Base-by-base conservation (phyloP, 2,888 invertebrate genomes). In the Azorinus chamasolen region DNA sequence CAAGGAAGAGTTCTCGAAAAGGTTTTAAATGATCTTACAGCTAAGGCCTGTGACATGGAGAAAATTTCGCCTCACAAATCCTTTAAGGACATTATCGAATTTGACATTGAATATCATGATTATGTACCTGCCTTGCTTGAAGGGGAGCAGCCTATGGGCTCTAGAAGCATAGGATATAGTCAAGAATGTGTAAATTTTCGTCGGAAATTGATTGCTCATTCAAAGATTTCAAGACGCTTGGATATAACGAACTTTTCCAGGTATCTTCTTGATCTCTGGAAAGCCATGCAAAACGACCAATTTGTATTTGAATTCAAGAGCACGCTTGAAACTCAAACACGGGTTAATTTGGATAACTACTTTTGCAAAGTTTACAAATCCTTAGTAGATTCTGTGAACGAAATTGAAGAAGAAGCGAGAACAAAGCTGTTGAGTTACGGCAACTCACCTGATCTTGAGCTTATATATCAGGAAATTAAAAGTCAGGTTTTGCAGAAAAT, bases 221-320 rank as follows among this genome's bases (percentile, higher is more conserved):
- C 18, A 8, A 45, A n/a, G 46, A 25, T 14, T 25, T 53, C 53
- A 16, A 12, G 48, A 10, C 14, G 45, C 32, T 10, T 32, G 10
- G 32, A 32, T 32, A 32, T 32, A 6, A 32, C 32, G 4, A 6
- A 4, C 4, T n/a, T 48, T 27, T 16, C 22, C n/a, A 4, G 16
- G 10, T n/a, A 61, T 37, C 18, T 18, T 1, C 3, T 32, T 1
- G 65, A 25, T 16, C 22, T 75, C 12, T 75, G 75, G 75, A 51
- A 55, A 20, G 70, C 48, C 10, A 58, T 75, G 20, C n/a, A 51
- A 24, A 20, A 45, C 45, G 64, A 71, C 24, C 55, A 64, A 32
- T 55, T 73, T 65, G 69, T 73, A 2, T 78, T 65, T 24, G 45
- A 43, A 1, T 78, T 78, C 41, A 53, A 46, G 57, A 78, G 73